Percentiles rank a stretch among this genome's conserved stretches.
Conservation (phyloP, 2,113 vertebrate species). For the Hippocampus zosterae region DNA sequence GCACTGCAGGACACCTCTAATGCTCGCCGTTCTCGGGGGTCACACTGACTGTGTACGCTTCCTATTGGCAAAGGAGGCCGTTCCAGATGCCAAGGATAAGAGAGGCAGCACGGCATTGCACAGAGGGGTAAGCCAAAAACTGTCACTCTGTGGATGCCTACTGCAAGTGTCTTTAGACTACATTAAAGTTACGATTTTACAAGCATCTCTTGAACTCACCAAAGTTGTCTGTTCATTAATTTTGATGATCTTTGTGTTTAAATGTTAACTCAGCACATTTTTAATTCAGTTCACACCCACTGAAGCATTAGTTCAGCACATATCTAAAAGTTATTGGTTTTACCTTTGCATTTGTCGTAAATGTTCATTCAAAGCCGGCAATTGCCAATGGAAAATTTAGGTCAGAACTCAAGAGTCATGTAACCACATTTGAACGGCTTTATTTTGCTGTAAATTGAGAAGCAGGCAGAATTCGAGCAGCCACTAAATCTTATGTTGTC, state of each 20-base stretch:
- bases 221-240: not conserved
- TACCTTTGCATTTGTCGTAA: not conserved
- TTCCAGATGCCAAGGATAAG: slow-evolving; percentile 85
- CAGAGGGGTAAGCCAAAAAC: slow-evolving; percentile 79
- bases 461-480: not conserved
- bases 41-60: slow-evolving; percentile 90
- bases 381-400: not conserved
- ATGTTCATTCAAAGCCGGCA: not conserved
- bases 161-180: not conserved
- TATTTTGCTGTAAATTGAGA: not conserved
- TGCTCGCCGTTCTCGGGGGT: slow-evolving; percentile 89
- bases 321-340: not conserved
- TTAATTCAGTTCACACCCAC: not conserved
- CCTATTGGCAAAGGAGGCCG: slow-evolving; percentile 89
- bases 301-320: not conserved
- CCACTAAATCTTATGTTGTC: too few relatives aligned
- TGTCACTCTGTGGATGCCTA: not conserved
- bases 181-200: not conserved
- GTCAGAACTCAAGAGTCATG: not conserved
- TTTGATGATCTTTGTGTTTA: not conserved
- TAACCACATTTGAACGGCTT: not conserved
- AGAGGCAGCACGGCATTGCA: slow-evolving; percentile 87
- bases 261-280: not conserved
- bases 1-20: slow-evolving; percentile 83
- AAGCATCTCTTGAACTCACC: not conserved